These are phyloP conservation scores for Hoplodrina ambigua DNA, from an alignment of 2,888 invertebrate genomes.

Conservation along the genomic window DNA sequence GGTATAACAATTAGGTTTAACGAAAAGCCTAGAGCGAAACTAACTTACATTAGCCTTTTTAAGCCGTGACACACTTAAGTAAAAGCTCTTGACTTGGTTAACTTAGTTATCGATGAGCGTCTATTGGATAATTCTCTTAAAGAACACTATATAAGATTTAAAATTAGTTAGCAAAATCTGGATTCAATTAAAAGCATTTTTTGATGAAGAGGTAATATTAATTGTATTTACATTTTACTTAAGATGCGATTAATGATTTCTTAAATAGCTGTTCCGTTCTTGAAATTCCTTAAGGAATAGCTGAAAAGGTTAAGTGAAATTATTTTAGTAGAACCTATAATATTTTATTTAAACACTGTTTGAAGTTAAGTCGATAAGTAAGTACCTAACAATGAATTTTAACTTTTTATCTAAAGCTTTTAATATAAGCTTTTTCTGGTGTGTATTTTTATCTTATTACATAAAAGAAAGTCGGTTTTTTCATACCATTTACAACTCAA, in stretches of 20 bases:
- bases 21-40: conserved; percentile 33
- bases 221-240: conserved; percentile 25
- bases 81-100: conserved; percentile 78
- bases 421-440: too few relatives aligned
- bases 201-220: conserved; percentile 9
- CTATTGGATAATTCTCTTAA: conserved; percentile 62
- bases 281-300: conserved; percentile 6
- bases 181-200: conserved; percentile 22
- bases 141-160: conserved; percentile 62
- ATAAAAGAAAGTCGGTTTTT: too few relatives aligned
- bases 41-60: conserved; percentile 68
- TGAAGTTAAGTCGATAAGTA: not conserved
- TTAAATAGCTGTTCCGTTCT: not conserved
- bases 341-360: not conserved
- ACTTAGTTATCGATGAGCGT: conserved; percentile 74
- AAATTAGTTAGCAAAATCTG: conserved; percentile 47
- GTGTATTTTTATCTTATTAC: too few relatives aligned
- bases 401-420: not conserved
- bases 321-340: not conserved
- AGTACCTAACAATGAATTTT: not conserved
- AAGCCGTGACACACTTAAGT: conserved; percentile 66
- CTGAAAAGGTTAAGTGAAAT: not conserved
- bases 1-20: conserved; percentile 3
- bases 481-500: too few relatives aligned
- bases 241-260: not conserved